Percentiles rank a stretch among this genome's conserved stretches.
These are phyloP conservation scores for Agrochola litura DNA, from an alignment of 2,888 invertebrate species.

Conservation along the genomic window DNA sequence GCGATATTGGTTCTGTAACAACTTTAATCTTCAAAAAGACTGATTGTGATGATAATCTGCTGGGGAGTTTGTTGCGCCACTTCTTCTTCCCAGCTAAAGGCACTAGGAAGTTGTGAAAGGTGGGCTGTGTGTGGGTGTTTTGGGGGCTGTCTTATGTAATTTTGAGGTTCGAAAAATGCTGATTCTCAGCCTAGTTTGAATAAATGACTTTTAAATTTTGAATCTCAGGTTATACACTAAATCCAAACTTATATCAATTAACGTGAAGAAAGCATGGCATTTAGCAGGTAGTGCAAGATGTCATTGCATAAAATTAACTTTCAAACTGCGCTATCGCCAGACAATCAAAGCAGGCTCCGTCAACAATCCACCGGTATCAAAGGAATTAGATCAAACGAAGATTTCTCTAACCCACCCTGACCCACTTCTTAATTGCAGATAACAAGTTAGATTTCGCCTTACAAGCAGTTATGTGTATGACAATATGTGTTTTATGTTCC, in stretches of 20 bases:
- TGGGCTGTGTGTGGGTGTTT: no score
- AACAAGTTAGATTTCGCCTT: constrained; percentile 63
- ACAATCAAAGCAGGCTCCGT: constrained; percentile 20
- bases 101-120: no score
- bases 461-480: constrained; percentile 49
- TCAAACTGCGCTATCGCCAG: constrained; percentile 9
- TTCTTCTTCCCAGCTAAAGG: no score
- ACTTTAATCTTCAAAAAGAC: background rate
- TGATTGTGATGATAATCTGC: background rate
- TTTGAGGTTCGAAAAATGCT: no score
- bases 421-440: constrained; percentile 62
- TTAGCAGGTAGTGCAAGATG: background rate
- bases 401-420: constrained; percentile 69
- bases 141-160: no score
- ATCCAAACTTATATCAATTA: background rate
- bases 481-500: constrained; percentile 43
- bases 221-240: no score
- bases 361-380: constrained; percentile 44
- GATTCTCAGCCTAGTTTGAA: no score
- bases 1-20: background rate
- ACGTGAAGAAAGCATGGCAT: background rate
- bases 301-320: constrained; percentile 17
- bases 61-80: no score
- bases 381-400: constrained; percentile 46
- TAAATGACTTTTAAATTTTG: no score